Percentiles rank a stretch among this genome's conserved stretches.
Evolutionary conservation across 1,140 invertebrate species (phyloP).

Genomic region (Orussus abietinus): DNA sequence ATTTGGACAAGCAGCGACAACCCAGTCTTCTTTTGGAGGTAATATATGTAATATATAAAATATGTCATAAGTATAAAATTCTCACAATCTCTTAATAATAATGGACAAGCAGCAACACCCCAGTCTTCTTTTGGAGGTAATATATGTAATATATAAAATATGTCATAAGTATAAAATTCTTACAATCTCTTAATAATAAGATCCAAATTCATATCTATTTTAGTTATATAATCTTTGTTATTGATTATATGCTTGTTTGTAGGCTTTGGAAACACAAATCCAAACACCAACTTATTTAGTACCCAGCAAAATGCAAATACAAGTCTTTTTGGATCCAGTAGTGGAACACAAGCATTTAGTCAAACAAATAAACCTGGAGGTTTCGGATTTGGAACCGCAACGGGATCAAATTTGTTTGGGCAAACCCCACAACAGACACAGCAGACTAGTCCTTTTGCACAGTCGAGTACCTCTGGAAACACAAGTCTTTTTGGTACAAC

Average conservation of each 20-base stretch:
- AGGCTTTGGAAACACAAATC: constrained; percentile 43
- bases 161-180: no score
- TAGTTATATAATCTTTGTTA: not conserved
- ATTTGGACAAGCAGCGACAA: constrained; percentile 52
- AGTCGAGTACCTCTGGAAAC: constrained; percentile 52
- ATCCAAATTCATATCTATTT: not conserved
- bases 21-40: constrained; percentile 49
- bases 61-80: no score
- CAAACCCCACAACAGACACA: constrained; percentile 49
- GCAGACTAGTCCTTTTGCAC: constrained; percentile 61
- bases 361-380: constrained; percentile 58
- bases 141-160: constrained; percentile 3
- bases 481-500: constrained; percentile 61
- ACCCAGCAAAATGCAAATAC: constrained; percentile 46
- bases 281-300: constrained; percentile 46
- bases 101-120: constrained; percentile 48
- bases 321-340: constrained; percentile 48
- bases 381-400: constrained; percentile 56
- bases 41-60: constrained; percentile 10
- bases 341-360: constrained; percentile 58
- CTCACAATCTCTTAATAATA: no score
- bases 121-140: constrained; percentile 25
- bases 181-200: no score
- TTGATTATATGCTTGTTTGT: constrained; percentile 12
- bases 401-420: constrained; percentile 56